A percentile compares a stretch with the other conserved stretches of the same genome.
Evolutionary conservation across 2,113 vertebrate species (phyloP).

Genomic region (Ptilonorhynchus violaceus): DNA sequence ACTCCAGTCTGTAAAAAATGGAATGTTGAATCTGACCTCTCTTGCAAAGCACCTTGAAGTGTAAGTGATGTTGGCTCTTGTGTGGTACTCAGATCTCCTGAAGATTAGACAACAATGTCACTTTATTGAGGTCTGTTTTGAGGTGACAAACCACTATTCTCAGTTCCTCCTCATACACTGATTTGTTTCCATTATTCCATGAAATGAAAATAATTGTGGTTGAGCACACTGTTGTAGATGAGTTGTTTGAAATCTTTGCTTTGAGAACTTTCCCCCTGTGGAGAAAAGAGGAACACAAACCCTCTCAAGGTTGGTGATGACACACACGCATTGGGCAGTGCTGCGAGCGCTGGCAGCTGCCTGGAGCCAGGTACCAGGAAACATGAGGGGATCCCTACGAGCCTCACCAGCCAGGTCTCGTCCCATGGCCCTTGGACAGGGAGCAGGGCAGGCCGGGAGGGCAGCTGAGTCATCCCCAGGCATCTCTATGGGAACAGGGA

Average conservation of each 20-base stretch:
- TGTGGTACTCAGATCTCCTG: background rate
- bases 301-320: background rate
- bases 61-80: background rate
- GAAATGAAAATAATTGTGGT: background rate
- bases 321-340: accelerated
- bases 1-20: background rate
- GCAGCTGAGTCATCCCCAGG: background rate
- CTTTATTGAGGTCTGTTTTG: background rate
- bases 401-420: background rate
- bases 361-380: background rate
- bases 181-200: background rate
- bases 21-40: background rate
- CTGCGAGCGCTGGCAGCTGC: accelerated
- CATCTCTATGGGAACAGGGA: too few relatives aligned
- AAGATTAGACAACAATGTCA: background rate
- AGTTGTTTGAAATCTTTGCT: background rate
- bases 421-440: background rate
- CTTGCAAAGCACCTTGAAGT: background rate
- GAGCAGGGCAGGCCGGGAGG: background rate
- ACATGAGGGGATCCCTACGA: too few relatives aligned
- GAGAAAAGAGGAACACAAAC: background rate
- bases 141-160: background rate
- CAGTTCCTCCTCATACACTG: background rate
- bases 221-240: background rate
- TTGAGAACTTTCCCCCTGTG: background rate